Evolutionary conservation across 30 jellyfish, hydroid and myxozoan species (phyloP).

Genomic region (Morbakka virulenta): DNA sequence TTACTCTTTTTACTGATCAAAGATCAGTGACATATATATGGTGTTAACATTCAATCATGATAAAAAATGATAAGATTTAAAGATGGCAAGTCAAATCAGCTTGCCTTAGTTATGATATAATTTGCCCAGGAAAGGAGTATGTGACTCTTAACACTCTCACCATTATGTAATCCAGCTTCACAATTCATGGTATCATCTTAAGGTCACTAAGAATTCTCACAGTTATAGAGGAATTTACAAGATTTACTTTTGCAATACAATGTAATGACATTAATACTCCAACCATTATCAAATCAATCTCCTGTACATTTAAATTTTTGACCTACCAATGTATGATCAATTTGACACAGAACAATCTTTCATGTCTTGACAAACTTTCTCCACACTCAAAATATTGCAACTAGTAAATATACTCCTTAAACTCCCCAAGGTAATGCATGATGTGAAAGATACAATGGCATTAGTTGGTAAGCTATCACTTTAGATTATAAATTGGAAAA

Average conservation of each 20-base stretch:
- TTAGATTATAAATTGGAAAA: constrained; percentile 1
- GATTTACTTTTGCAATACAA: constrained; percentile 16
- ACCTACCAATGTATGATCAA: constrained; percentile 3
- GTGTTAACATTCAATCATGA: too few species aligned
- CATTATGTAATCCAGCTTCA: background rate
- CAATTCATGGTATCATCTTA: constrained; percentile 8
- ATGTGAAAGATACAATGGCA: constrained; percentile 25
- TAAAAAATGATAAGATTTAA: background rate
- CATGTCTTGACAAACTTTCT: background rate
- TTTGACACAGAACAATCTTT: constrained; percentile 1
- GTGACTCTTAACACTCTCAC: background rate
- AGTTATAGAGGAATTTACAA: constrained; percentile 17
- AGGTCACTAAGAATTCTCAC: constrained; percentile 36
- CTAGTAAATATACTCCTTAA: constrained; percentile 1
- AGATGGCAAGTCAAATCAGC: background rate
- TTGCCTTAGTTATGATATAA: background rate
- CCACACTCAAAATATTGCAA: background rate
- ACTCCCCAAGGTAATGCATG: background rate
- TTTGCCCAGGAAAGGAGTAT: background rate
- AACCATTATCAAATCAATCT: background rate
- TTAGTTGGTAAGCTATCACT: constrained; percentile 34
- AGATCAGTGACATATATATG: too few species aligned
- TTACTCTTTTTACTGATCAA: too few species aligned
- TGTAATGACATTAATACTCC: constrained; percentile 2
- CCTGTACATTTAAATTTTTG: background rate